Evolutionary conservation across 2,113 vertebrate species (phyloP).

Genomic region (Formicarius rufipectus): DNA sequence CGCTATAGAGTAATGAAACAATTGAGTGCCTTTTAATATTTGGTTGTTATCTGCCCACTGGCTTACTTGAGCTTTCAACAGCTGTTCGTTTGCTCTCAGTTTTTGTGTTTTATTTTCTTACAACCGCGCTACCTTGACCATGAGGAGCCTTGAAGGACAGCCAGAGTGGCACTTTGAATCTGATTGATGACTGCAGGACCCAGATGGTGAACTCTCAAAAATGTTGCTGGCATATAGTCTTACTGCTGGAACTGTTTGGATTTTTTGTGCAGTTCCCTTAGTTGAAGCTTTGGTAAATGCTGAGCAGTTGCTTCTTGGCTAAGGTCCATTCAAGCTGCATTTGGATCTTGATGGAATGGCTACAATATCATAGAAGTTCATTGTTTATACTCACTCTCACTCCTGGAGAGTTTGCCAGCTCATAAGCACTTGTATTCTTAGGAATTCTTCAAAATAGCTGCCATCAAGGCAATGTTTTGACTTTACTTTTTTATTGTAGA

Average conservation of each 20-base stretch:
- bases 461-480: slow-evolving; percentile 44
- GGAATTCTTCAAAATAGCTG: slow-evolving; percentile 30
- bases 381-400: slow-evolving; percentile 19
- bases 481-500: slow-evolving; percentile 22
- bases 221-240: slow-evolving; percentile 35
- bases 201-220: slow-evolving; percentile 61
- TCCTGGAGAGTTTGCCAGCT: slow-evolving; percentile 6
- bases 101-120: slow-evolving; percentile 28
- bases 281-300: slow-evolving; percentile 35
- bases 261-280: neutral
- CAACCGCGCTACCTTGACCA: neutral
- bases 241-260: neutral
- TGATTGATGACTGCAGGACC: slow-evolving; percentile 27
- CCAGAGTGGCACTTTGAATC: slow-evolving; percentile 22
- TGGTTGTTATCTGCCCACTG: neutral
- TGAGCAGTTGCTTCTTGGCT: slow-evolving; percentile 52
- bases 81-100: neutral
- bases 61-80: neutral
- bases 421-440: neutral
- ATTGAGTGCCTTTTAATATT: neutral
- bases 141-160: slow-evolving; percentile 21
- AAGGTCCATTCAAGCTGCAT: slow-evolving; percentile 30
- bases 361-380: slow-evolving; percentile 39
- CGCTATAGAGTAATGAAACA: neutral
- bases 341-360: slow-evolving; percentile 6